Base-by-base conservation (phyloP, 2,113 vertebrate species). In the Syrmaticus mikado region DNA sequence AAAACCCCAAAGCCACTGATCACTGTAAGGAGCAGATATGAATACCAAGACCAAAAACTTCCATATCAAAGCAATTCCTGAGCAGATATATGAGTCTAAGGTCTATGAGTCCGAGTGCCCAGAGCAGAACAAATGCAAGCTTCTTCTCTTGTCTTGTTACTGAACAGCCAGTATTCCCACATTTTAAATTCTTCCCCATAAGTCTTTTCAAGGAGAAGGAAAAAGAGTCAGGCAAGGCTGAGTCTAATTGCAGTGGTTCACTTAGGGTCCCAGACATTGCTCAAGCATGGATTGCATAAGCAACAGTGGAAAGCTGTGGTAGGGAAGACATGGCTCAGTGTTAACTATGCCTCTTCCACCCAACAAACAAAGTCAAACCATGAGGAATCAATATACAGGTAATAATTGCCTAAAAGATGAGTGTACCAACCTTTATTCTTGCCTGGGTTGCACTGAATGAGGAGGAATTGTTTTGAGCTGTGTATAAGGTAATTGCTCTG, bases 1-100 rank as follows among this genome's bases (percentile, higher is more conserved):
- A 57, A 66, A 52, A 91, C 38, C 41, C 2, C 8, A 75, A 67
- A 53, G 38, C 3, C 0, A 0, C 64, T 73, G 32, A 30, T 71
- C 6, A 20, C 32, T 77, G 8, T 85, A 12, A 52, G 5, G 40
- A 88, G 52, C 19, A 55, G 11, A 46, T 21, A 83, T 21, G 16
- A 21, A 85, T 53, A 10, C 24, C 58, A 11, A 18, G 34, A 45
- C 24, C 20, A 36, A 17, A 45, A 45, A n/a, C 13, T 89, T 82
- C 32, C 3, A 4, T n/a, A 43, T 55, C 36, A 46, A 65, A 87
- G 11, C 17, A 41, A 36, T 55, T 24, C 28, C 40, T 70, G 25
- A 46, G 27, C 8, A 40, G 40, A 40, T 40, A 12, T 40, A 12
- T 40, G 40, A 40, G 40, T 7, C 40, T 40, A 40, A 40, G 4